Conservation (phyloP, 2,797 vertebrate species). For the Phoeniculus purpureus region DNA sequence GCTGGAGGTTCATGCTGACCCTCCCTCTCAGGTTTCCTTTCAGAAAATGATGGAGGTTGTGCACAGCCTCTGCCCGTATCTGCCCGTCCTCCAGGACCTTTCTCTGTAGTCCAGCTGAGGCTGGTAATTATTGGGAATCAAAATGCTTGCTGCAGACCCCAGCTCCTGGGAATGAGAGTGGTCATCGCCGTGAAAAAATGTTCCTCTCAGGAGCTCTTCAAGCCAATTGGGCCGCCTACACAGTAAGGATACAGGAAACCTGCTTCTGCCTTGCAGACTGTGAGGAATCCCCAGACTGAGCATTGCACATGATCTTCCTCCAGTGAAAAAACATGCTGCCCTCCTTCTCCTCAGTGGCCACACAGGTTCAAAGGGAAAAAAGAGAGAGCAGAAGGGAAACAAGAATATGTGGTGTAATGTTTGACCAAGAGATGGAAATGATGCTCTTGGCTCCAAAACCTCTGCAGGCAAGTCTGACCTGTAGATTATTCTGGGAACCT, state of each 20-base stretch:
- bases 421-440: not conserved
- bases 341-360: not conserved
- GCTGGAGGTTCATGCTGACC: not conserved
- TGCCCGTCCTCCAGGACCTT: not conserved
- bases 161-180: not conserved
- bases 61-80: not conserved
- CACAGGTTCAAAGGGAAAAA: not conserved
- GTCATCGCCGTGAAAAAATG: not conserved
- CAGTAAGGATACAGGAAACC: not conserved
- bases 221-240: not conserved
- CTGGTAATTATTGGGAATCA: not conserved
- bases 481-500: not conserved
- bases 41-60: not conserved
- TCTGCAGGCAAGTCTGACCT: constrained; percentile 1
- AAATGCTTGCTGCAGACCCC: not conserved
- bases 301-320: accelerated
- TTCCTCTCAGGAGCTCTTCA: not conserved
- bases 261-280: not conserved
- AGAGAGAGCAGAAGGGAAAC: not conserved
- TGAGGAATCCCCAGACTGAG: not conserved
- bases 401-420: not conserved
- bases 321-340: not conserved
- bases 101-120: not conserved
- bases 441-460: not conserved
- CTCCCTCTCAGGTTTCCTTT: not conserved